Conservation (phyloP, 2,113 vertebrate species). For the Tursiops truncatus region DNA sequence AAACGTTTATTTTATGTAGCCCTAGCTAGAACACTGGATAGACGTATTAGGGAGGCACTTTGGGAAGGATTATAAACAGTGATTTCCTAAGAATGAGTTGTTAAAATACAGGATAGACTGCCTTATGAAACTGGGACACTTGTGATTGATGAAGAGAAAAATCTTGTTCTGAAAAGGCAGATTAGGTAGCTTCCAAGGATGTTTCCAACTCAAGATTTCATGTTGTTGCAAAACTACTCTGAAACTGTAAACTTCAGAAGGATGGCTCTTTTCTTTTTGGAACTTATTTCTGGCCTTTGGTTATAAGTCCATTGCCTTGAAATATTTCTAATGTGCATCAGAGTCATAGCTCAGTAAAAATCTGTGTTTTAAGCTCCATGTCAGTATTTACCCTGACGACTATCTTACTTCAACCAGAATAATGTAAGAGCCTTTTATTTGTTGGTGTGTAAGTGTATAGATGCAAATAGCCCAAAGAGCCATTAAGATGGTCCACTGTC, state of each 20-base stretch:
- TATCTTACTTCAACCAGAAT: background rate
- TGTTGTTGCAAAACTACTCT: background rate
- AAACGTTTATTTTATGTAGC: background rate
- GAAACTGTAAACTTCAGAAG: background rate
- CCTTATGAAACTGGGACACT: background rate
- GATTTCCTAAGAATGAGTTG: background rate
- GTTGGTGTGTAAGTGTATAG: too few relatives aligned
- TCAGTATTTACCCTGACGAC: background rate
- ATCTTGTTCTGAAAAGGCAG: background rate
- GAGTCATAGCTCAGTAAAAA: background rate
- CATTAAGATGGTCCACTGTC: too few relatives aligned
- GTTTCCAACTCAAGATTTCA: background rate
- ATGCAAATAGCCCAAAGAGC: background rate
- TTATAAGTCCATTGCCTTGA: background rate
- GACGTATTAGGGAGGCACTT: background rate
- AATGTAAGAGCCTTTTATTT: background rate
- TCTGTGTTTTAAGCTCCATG: background rate
- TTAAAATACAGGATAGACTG: background rate
- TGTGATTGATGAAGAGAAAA: background rate
- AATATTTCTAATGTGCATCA: background rate
- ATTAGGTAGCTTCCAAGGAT: background rate
- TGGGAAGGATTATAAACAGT: background rate
- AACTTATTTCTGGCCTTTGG: background rate
- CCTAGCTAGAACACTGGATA: background rate
- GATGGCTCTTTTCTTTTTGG: background rate